Percentiles rank a stretch among this genome's conserved stretches.
Evolutionary conservation across 2,888 invertebrate species (phyloP).

Genomic region (Drosophila ezoana): DNA sequence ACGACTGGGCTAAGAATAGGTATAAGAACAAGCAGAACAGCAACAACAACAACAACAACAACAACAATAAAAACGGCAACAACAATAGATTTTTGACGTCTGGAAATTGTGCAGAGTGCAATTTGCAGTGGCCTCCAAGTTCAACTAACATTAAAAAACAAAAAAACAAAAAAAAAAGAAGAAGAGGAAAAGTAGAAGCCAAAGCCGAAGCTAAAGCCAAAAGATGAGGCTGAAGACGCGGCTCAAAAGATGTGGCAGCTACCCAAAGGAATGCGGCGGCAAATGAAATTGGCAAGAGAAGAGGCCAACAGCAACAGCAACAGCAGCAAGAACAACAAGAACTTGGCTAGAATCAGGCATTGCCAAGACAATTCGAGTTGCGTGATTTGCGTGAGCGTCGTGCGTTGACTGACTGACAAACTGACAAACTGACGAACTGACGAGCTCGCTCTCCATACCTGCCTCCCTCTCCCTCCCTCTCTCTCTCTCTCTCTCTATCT

Average conservation of each 20-base stretch:
- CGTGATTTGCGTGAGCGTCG: slow-evolving; percentile 84
- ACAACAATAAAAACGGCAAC: slow-evolving; percentile 11
- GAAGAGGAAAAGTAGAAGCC: slow-evolving; percentile 7
- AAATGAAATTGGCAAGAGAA: slow-evolving; percentile 62
- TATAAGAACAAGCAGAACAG: not conserved
- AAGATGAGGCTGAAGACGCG: slow-evolving; percentile 46
- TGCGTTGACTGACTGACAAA: slow-evolving; percentile 70
- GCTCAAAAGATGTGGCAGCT: slow-evolving; percentile 50
- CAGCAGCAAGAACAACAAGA: slow-evolving; percentile 16
- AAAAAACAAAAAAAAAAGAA: slow-evolving; percentile 19
- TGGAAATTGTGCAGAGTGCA: slow-evolving; percentile 65
- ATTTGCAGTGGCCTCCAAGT: slow-evolving; percentile 78
- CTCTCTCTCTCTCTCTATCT: not conserved
- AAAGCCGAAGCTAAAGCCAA: slow-evolving; percentile 11
- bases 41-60: slow-evolving; percentile 8
- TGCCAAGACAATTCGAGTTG: slow-evolving; percentile 72
- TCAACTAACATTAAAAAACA: slow-evolving; percentile 70
- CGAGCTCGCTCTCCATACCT: slow-evolving; percentile 13
- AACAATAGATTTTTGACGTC: slow-evolving; percentile 59
- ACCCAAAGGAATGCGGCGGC: slow-evolving; percentile 61
- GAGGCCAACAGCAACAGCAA: slow-evolving; percentile 20
- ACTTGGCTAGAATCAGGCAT: slow-evolving; percentile 34
- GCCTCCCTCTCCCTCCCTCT: no score
- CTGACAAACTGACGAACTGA: slow-evolving; percentile 52
- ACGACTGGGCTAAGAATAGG: no score